phyloP scores from a whole-genome alignment of 2,888 invertebrate genomes.

The Vannuccia rotundouncinata region DNA sequence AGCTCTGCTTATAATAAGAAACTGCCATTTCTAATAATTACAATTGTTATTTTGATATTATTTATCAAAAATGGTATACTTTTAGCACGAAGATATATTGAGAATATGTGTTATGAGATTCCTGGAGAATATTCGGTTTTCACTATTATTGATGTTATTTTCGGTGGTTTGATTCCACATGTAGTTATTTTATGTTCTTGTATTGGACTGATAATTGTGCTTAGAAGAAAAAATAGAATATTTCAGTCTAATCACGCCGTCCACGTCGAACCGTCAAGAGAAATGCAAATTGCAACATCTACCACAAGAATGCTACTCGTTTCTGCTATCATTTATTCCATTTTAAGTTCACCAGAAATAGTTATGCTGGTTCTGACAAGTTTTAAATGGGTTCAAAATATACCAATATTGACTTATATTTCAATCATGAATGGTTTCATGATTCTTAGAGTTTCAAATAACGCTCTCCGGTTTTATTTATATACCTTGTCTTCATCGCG shows the following conservation, averaged over 20 bases:
- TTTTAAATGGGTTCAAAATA: not conserved
- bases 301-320: not conserved
- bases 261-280: not conserved
- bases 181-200: not conserved
- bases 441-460: not conserved
- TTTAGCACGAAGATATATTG: not conserved
- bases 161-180: not conserved
- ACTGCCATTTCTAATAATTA: not conserved
- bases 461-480: not conserved
- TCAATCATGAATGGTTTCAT: not conserved
- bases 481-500: not conserved
- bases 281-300: not conserved
- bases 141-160: not conserved
- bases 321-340: not conserved
- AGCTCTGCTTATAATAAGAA: not conserved
- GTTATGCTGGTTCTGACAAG: not conserved
- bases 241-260: not conserved
- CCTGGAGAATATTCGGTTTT: not conserved
- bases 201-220: not conserved
- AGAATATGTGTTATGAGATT: not conserved
- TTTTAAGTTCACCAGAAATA: not conserved
- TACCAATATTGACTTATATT: not conserved
- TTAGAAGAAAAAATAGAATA: too few relatives aligned
- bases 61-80: not conserved
- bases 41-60: not conserved